Evolutionary conservation across 2,797 vertebrate species (phyloP).

Genomic region (Notolabrus celidotus): DNA sequence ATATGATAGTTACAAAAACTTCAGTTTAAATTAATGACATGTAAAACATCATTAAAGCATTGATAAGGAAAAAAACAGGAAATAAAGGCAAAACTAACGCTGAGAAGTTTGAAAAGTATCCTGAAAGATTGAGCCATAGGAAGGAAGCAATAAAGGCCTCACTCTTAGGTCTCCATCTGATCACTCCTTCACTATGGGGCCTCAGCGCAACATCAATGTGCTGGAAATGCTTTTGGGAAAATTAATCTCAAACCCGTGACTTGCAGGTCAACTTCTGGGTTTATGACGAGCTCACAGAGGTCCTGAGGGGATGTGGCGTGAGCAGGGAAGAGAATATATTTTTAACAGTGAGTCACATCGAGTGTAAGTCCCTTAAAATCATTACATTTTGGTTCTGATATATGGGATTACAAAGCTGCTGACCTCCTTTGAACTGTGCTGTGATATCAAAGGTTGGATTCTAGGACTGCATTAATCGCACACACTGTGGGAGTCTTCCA

Average conservation of each 20-base stretch:
- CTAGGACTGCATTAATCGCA: conserved; percentile 51
- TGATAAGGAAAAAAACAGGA: neutral
- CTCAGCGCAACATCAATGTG: conserved; percentile 23
- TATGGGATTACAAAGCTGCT: conserved; percentile 62
- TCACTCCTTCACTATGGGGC: conserved; percentile 5
- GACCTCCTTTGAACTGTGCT: conserved; percentile 43
- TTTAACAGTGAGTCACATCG: conserved; percentile 39
- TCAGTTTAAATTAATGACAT: neutral
- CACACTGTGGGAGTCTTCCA: conserved; percentile 46
- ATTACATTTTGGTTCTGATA: conserved; percentile 53
- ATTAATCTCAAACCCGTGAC: conserved; percentile 58
- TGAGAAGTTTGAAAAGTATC: conserved; percentile 7
- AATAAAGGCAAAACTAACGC: conserved; percentile 1
- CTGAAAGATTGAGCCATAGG: neutral
- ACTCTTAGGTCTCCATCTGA: neutral
- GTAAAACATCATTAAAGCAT: conserved; percentile 1
- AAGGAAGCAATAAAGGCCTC: neutral
- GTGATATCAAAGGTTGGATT: conserved; percentile 47
- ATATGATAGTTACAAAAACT: neutral
- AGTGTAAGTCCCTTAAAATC: conserved; percentile 58
- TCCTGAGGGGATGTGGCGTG: conserved; percentile 16
- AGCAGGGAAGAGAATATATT: conserved; percentile 27
- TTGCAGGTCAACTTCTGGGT: conserved; percentile 32
- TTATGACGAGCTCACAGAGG: conserved; percentile 31
- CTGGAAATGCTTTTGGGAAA: conserved; percentile 64